These are phyloP conservation scores for Bedellia somnulentella DNA, from an alignment of 2,888 invertebrate species.

Conservation along the genomic window DNA sequence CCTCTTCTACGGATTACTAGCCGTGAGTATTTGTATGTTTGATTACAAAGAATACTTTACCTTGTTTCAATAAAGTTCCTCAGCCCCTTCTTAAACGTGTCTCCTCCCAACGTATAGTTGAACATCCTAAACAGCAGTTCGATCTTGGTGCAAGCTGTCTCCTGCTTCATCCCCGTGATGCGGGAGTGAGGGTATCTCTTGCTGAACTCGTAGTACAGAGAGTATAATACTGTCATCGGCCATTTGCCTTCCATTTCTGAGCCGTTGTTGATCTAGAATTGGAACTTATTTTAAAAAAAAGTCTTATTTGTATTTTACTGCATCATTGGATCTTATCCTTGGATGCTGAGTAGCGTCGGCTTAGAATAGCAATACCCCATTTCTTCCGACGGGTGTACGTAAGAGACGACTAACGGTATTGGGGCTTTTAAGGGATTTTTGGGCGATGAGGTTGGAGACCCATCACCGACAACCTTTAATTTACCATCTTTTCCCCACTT, in stretches of 20 bases:
- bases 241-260: slow-evolving; percentile 77
- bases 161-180: slow-evolving; percentile 73
- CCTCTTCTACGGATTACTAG: no score
- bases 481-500: neutral
- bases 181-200: slow-evolving; percentile 78
- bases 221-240: slow-evolving; percentile 78
- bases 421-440: no score
- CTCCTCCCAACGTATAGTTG: slow-evolving; percentile 78
- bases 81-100: slow-evolving; percentile 73
- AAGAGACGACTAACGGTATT: no score
- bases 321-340: no score
- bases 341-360: no score
- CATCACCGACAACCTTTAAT: no score
- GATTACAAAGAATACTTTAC: slow-evolving; percentile 29
- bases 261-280: slow-evolving; percentile 65
- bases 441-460: no score
- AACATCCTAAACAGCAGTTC: slow-evolving; percentile 88
- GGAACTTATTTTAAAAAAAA: no score
- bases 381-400: no score
- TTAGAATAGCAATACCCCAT: no score
- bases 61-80: slow-evolving; percentile 68
- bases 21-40: no score
- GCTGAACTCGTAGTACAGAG: slow-evolving; percentile 78
- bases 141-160: slow-evolving; percentile 74
- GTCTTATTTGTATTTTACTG: no score